phyloP scores from a whole-genome alignment of 1,140 invertebrate species.

The Bombus cullumanus region DNA sequence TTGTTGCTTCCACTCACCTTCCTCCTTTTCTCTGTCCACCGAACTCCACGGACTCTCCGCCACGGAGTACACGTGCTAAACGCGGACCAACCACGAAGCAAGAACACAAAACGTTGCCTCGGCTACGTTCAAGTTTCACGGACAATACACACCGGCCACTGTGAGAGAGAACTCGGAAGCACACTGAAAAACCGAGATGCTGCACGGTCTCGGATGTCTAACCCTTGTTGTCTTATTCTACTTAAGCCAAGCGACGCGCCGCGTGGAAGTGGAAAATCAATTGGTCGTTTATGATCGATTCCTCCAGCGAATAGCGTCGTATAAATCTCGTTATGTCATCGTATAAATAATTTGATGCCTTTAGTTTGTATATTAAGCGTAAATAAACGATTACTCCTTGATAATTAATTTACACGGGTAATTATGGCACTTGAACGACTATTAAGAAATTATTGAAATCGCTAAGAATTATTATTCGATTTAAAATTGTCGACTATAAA shows the following conservation, averaged over 20 bases:
- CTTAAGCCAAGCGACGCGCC: background rate
- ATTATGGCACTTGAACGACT: no score
- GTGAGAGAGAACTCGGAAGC: background rate
- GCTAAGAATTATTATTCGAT: no score
- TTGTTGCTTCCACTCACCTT: constrained; percentile 25
- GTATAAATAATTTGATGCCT: no score
- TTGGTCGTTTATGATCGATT: background rate
- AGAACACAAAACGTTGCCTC: constrained; percentile 20
- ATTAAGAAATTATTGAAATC: no score
- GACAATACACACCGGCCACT: background rate
- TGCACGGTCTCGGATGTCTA: background rate
- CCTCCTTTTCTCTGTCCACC: constrained; percentile 31
- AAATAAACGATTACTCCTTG: no score
- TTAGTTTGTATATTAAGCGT: no score
- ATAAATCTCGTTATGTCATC: background rate
- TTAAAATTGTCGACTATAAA: no score
- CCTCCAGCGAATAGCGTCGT: background rate
- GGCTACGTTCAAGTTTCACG: constrained; percentile 18
- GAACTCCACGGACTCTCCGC: background rate
- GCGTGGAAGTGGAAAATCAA: background rate
- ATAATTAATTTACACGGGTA: background rate
- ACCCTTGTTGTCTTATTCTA: constrained; percentile 10
- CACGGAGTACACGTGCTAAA: constrained; percentile 43
- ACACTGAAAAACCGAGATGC: background rate
- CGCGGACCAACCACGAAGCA: constrained; percentile 49